Conservation (phyloP, 2,113 vertebrate species). For the Vulpes ferrilata region DNA sequence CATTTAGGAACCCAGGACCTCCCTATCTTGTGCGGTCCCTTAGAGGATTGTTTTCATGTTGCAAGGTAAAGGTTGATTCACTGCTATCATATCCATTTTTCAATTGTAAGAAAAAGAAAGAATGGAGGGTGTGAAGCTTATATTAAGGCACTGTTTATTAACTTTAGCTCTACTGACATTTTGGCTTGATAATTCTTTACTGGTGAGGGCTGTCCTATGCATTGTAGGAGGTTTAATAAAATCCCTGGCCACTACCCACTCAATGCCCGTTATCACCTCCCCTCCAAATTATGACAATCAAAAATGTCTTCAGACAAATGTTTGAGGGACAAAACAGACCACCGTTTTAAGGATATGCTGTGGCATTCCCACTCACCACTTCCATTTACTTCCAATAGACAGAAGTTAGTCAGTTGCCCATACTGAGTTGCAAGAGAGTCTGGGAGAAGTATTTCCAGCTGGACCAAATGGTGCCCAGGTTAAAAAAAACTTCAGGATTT, state of each 20-base stretch:
- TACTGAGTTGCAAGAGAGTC: not conserved
- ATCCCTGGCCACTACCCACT: not conserved
- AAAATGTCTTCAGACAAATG: not conserved
- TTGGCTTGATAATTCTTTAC: not conserved
- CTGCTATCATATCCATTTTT: not conserved
- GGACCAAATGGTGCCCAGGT: not conserved
- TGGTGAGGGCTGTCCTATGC: not conserved
- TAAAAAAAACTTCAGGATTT: not conserved
- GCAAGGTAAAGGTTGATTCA: not conserved
- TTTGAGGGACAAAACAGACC: not conserved
- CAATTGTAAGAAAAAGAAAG: not conserved
- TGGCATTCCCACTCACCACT: not conserved
- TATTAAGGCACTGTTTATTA: not conserved
- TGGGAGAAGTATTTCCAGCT: slow-evolving; percentile 3
- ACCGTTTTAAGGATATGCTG: not conserved
- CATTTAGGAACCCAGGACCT: not conserved
- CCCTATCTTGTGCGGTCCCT: not conserved
- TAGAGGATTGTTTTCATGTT: not conserved
- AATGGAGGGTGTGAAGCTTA: not conserved
- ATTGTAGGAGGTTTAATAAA: not conserved
- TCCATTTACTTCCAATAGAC: not conserved
- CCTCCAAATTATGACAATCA: not conserved
- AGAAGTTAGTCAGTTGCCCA: not conserved
- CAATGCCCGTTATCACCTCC: not conserved
- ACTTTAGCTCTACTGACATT: not conserved